A percentile compares a stretch with the other conserved stretches of the same genome.
These are phyloP conservation scores for Alfaro cultratus DNA, from an alignment of 2,797 vertebrate species.

Conservation along the genomic window DNA sequence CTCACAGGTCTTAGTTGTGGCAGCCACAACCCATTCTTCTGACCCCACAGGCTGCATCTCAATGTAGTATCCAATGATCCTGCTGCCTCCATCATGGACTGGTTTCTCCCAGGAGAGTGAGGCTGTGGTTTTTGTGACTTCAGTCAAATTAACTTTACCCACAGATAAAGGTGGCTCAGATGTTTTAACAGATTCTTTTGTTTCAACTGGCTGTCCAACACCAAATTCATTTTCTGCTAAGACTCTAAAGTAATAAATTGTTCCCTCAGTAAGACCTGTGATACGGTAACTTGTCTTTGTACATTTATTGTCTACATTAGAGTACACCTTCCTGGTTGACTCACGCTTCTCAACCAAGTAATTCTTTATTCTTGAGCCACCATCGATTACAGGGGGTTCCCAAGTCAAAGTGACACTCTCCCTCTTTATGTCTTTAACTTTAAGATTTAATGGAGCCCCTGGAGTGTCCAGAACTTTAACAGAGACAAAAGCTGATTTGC, in stretches of 20 bases:
- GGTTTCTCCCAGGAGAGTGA: slow-evolving; percentile 97
- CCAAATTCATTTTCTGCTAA: slow-evolving; percentile 99
- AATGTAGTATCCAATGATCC: slow-evolving; percentile 93
- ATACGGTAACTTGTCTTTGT: slow-evolving; percentile 94
- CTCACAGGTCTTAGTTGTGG: slow-evolving; percentile 91
- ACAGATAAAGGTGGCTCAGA: slow-evolving; percentile 94
- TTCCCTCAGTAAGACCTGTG: slow-evolving; percentile 92
- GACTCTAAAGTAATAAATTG: slow-evolving; percentile 95
- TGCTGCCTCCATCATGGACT: slow-evolving; percentile 96
- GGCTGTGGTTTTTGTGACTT: slow-evolving; percentile 91
- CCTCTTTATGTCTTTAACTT: slow-evolving; percentile 93
- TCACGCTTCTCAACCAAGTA: slow-evolving; percentile 98
- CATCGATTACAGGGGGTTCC: slow-evolving; percentile 96
- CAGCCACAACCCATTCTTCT: slow-evolving; percentile 92
- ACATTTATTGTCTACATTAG: slow-evolving; percentile 93
- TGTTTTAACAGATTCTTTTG: slow-evolving; percentile 88
- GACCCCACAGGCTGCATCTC: slow-evolving; percentile 94
- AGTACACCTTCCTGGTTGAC: slow-evolving; percentile 93
- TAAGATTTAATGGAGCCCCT: slow-evolving; percentile 90
- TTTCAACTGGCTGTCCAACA: slow-evolving; percentile 89
- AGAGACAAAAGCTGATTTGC: slow-evolving; percentile 95
- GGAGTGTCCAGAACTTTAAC: slow-evolving; percentile 97
- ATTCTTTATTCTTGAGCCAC: slow-evolving; percentile 94
- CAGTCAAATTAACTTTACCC: slow-evolving; percentile 93
- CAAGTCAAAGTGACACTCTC: slow-evolving; percentile 89